Evolutionary conservation across 35 echinoderm and acorn worm genomes (phyloP), one percentile per base, ranked within the genome.

Genomic region (Lytechinus pictus): DNA sequence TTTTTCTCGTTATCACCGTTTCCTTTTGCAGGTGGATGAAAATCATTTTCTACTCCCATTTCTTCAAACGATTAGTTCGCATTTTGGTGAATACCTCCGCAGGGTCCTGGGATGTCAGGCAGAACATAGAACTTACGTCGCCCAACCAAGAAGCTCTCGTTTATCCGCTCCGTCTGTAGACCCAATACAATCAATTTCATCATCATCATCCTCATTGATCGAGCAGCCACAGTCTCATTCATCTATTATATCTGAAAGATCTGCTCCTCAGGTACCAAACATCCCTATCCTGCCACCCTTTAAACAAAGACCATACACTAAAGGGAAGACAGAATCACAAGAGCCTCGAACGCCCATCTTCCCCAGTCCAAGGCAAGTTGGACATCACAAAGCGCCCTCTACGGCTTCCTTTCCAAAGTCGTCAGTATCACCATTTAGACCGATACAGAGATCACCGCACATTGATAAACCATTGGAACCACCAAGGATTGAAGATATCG

Each of bases 51-150:
- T 90, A 52, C 9, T 90, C 28, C 88, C 88, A 54, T 90, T 90
- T 90, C 27, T 90, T 29, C 33, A 28, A 52, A 54, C 10, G 29
- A 19, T 90, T 12, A 44, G 88, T 21, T 90, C 88, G 16, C 88
- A 90, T 44, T 90, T 90, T 33, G 88, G 88, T 54, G 11, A 52
- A 14, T 90, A 90, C 88, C 88, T 90, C 10, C 28, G 52, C 6
- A 90, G 11, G 88, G 88, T 90, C 52, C 28, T 90, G 28, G 29
- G 88, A 90, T 90, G 88, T 54, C 88, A 90, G 16, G 88, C 88
- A 10, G 28, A 44, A 52, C 88, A 90, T 90, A 54, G 88, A 54
- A 44, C 88, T 90, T 54, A 52, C 28, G 12, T 90, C 16, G 88
- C 29, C 88, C 88, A 90, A 90, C 88, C 88, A 28, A 90, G 88